Conservation (phyloP, 2,797 vertebrate genomes). For the Macrochelys suwanniensis region DNA sequence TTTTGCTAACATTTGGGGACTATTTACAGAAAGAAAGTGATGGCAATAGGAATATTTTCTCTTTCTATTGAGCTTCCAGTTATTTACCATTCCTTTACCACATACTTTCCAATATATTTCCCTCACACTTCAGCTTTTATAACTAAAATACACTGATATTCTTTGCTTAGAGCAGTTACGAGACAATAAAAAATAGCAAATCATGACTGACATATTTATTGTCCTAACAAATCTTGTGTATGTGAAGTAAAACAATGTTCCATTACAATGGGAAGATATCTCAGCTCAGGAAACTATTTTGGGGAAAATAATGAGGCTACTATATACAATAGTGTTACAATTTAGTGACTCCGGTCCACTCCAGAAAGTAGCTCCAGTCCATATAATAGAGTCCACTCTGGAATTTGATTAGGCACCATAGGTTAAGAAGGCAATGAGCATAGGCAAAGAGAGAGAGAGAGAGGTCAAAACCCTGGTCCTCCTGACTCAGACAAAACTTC, state of each 20-base stretch:
- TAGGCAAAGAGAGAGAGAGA: neutral
- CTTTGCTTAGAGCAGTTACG: slow-evolving; percentile 61
- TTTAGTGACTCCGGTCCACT: neutral
- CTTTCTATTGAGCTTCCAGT: neutral
- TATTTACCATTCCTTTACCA: neutral
- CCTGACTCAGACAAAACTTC: neutral
- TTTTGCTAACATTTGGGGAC: slow-evolving; percentile 43
- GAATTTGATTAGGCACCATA: neutral
- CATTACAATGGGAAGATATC: neutral
- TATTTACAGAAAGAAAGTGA: slow-evolving; percentile 1
- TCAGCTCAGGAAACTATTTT: slow-evolving; percentile 15
- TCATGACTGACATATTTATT: slow-evolving; percentile 11
- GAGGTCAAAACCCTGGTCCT: neutral
- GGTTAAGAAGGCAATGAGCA: neutral
- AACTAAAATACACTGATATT: slow-evolving; percentile 22
- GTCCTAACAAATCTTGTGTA: neutral
- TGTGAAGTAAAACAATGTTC: slow-evolving; percentile 4
- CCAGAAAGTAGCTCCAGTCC: neutral
- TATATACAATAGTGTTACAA: neutral
- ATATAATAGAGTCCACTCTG: neutral
- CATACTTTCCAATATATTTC: slow-evolving; percentile 46
- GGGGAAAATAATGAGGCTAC: slow-evolving; percentile 21
- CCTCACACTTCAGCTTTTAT: slow-evolving; percentile 25
- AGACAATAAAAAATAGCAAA: slow-evolving; percentile 39
- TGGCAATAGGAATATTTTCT: slow-evolving; percentile 1